Conservation (phyloP, 2,888 invertebrate species). For the Bimastos eiseni region DNA sequence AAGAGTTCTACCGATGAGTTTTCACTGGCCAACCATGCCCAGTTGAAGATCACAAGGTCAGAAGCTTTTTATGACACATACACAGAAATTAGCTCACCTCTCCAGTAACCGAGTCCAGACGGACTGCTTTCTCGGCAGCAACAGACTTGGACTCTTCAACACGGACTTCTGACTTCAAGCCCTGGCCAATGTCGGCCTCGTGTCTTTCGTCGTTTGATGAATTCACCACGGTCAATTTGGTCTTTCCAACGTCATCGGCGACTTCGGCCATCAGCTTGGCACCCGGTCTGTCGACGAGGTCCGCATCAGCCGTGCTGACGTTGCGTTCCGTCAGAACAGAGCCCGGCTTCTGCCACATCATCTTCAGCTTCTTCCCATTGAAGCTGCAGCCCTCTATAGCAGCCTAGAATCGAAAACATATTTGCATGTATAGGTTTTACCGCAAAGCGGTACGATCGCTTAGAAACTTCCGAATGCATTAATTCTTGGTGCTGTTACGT, state of each 20-base stretch:
- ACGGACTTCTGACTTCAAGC: background rate
- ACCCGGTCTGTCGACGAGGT: background rate
- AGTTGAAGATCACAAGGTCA: too few species aligned
- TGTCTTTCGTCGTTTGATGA: background rate
- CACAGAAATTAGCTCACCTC: background rate
- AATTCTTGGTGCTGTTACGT: too few species aligned
- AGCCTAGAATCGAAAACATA: constrained; percentile 48
- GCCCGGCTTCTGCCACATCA: constrained; percentile 52
- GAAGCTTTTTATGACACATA: background rate
- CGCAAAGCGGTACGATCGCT: too few species aligned
- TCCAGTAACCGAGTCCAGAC: background rate
- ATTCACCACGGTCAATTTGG: background rate
- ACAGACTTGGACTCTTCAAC: background rate
- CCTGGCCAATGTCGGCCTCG: background rate
- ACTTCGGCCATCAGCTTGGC: background rate
- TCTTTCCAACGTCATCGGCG: background rate
- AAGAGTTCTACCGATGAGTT: too few species aligned
- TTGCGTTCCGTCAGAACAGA: constrained; percentile 1
- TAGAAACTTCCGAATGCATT: too few species aligned
- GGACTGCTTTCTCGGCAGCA: background rate
- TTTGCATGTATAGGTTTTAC: background rate
- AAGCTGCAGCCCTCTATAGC: constrained; percentile 51
- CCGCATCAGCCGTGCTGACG: background rate
- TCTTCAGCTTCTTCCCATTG: constrained; percentile 51
- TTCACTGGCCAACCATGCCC: too few species aligned